Base-by-base conservation (phyloP, 2,797 vertebrate species). In the Amblyraja radiata region DNA sequence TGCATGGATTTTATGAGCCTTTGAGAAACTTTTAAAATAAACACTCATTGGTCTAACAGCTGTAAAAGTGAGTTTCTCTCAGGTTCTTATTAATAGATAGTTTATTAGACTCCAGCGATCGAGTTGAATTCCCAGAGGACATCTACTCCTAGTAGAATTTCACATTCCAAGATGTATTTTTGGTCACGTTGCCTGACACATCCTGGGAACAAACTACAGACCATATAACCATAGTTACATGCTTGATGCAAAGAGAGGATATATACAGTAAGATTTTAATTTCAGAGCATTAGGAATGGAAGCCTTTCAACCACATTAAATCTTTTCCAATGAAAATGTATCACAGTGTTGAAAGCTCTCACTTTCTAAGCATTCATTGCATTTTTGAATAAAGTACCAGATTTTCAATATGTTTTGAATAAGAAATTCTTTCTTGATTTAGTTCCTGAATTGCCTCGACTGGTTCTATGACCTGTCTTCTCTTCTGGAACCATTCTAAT, bases 31-130 rank as follows among this genome's bases (percentile, higher is more conserved):
- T 92, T 92, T 25, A 74, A 54, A 76, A 76, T 71, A 28, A 54
- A 21, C 2, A 74, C 71, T 76, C 23, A 71, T 92, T 71, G 6
- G 13, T 28, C 68, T 90, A 68, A 92, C 68, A 58, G 90, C 90
- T 92, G 90, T 54, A 92, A 76, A 92, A 76, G 63, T 92, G 90
- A 91, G 39, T 91, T 92, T 76, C 68, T 74, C 68, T n/a, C 39
- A 73, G 68, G 90, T 46, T 92, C 9, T 2, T 91, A 91, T 91
- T 91, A 91, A 91, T 91, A 73, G 88, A 74, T 39, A 46, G 90
- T 91, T 91, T 73, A 91, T 74, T 74, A n/a, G 71, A 76, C 90
- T 58, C 39, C 71, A 73, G 71, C 8, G 11, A 58, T 46, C 32
- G 68, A 74, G 36, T 36, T 91, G 36, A 11, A 68, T 74, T 16